Base-by-base conservation (phyloP, 1,140 invertebrate species). In the Drosophila repleta region DNA sequence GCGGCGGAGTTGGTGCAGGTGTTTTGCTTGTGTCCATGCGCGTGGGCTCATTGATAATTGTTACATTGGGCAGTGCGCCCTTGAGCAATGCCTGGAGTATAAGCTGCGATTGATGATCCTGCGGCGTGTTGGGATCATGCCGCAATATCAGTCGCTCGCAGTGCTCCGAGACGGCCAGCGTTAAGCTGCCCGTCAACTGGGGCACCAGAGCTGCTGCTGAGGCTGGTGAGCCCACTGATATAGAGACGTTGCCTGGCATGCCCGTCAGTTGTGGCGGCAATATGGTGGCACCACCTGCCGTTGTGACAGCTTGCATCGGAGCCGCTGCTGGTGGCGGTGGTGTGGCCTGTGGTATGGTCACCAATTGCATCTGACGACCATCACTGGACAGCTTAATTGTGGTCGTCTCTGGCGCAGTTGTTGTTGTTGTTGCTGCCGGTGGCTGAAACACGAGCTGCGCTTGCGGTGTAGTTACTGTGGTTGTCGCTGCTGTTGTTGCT, bases 1-100 rank as follows among this genome's bases (percentile, higher is more conserved):
- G 63, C 13, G 58, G 55, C 18, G 60, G 43, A 29, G 71, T 63
- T 43, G 65, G 61, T 35, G 57, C 55, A 68, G 69, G 35, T 7
- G 62, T 41, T 39, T 80, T 81, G 43, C 52, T 88, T 13, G 53
- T 21, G 32, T 89, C 85, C 17, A 88, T 56, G 8, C 83, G 81
- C 2, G 83, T 84, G 10, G 91, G 89, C 43, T 92, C 91, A 62
- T 91, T 92, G 49, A 92, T 90, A n/a, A 92, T 91, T 24, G 91
- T 91, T 11, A 92, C 75, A 75, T 92, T 92, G 48, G 90, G 90
- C 56, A 92, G 52, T 1, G 91, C 90, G 1, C 91, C 91, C 39
- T 90, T 92, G 7, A 92, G 60, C 58, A 92, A 63, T 1, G 91
- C 91, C 48, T 92, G 91, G 41, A 92, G 35, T 39, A 92, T 91